These are phyloP conservation scores for Temnothorax longispinosus DNA, from an alignment of 1,140 invertebrate genomes.

Conservation along the genomic window DNA sequence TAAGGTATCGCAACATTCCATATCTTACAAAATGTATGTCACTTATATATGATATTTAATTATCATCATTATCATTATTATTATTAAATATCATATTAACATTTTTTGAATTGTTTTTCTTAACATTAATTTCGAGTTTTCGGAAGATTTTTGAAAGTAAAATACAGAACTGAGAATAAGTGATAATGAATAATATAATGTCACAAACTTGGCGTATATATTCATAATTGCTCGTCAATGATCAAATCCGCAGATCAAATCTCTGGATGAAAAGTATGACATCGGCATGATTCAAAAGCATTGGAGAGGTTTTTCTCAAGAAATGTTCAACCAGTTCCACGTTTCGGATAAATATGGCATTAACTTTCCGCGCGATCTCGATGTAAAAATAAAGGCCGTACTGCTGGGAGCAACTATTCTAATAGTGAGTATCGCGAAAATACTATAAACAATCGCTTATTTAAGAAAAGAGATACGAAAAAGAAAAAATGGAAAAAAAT, in stretches of 20 bases:
- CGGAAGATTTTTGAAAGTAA: neutral
- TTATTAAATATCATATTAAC: neutral
- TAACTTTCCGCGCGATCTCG: constrained; percentile 92
- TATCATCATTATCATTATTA: too few species aligned
- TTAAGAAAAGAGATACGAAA: neutral
- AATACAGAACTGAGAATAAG: neutral
- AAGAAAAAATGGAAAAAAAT: too few species aligned
- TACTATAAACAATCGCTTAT: neutral
- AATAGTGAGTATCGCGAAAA: constrained; percentile 87
- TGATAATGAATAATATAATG: neutral
- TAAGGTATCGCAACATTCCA: constrained; percentile 82
- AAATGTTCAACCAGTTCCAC: constrained; percentile 87
- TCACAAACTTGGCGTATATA: neutral
- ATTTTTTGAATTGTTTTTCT: too few species aligned
- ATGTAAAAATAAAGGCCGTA: constrained; percentile 93
- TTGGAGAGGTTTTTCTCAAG: constrained; percentile 90
- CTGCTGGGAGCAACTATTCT: constrained; percentile 91
- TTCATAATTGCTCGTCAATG: neutral
- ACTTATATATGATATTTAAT: neutral
- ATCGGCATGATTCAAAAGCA: constrained; percentile 93
- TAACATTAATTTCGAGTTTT: too few species aligned
- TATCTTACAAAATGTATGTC: neutral
- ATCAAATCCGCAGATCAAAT: constrained; percentile 86
- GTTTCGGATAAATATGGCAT: constrained; percentile 93
- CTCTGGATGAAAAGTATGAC: constrained; percentile 87